Evolutionary conservation across 2,888 invertebrate genomes (phyloP), one percentile per base, ranked within the genome.

Genomic region (Mesoligia furuncula): DNA sequence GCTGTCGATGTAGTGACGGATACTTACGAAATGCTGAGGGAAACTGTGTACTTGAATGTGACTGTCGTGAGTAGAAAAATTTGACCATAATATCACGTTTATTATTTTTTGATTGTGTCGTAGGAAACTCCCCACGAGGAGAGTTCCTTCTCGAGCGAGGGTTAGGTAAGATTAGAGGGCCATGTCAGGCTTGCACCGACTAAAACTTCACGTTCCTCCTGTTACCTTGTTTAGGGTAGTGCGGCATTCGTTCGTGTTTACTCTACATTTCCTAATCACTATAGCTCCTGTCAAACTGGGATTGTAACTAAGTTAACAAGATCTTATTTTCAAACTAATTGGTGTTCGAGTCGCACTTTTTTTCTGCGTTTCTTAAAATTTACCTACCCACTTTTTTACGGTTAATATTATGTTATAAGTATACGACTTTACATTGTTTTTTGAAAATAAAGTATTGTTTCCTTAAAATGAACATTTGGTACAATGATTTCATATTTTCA

Each of bases 1-100:
- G 83, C 7, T 83, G 83, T 70, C 85, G 83, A 57, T 83, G 83
- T 48, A 20, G 24, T 0, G 83, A 83, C 9, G 83, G 73, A 11
- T 83, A 66, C 31, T 57, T 7, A 45, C 39, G 73, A 54, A 85
- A 85, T 57, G 72, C 54, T n/a, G 59, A 73, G 0, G 83, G 77
- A 54, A 2, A 62, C 17, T 83, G 83, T 61, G 20, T 83, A 13
- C 77, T 20, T 24, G 66, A 76, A 0, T 1, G 27, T 15, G 83
- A 83, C 31, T 83, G 83, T 36, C 83, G 83, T 83, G 54, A 83
- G 83, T 83, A 62, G 15, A 20, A n/a, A 39, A 51, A 31, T 8
- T 48, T 57, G 4, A n/a, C 31, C 0, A 24, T 31, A 27, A 9
- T 59, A 54, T 51, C 17, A 4, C 9, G 5, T 51, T 27, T 11